phyloP scores from a whole-genome alignment of 1,140 invertebrate genomes.

The Ceratina japonica region DNA sequence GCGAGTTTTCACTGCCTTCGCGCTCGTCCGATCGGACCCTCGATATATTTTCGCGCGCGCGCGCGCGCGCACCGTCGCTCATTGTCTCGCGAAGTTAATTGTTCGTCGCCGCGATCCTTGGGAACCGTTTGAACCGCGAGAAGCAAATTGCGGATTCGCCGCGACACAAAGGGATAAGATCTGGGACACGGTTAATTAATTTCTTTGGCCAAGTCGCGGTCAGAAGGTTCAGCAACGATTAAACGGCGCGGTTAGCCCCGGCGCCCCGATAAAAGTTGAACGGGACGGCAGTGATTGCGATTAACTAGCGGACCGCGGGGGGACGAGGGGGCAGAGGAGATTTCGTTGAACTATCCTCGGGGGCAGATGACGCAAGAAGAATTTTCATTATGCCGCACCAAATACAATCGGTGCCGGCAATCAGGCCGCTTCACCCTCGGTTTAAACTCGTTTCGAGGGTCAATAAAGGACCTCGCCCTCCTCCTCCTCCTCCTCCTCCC shows the following conservation, averaged over 20 bases:
- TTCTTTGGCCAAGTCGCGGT: neutral
- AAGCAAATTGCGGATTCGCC: too few relatives aligned
- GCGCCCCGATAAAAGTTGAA: neutral
- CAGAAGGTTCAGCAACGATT: neutral
- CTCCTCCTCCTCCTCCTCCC: neutral
- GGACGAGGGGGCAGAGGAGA: neutral
- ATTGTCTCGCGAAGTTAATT: too few relatives aligned
- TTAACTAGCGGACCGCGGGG: neutral
- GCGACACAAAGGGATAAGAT: too few relatives aligned
- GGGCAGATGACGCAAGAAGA: conserved; percentile 58
- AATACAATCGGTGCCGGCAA: conserved; percentile 55
- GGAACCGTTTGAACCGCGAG: too few relatives aligned
- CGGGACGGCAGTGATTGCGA: conserved; percentile 17
- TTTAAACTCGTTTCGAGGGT: conserved; percentile 61
- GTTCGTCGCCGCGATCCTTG: too few relatives aligned
- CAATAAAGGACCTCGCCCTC: conserved; percentile 44
- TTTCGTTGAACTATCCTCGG: conserved; percentile 42
- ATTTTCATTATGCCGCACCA: conserved; percentile 57
- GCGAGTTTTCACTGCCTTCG: neutral
- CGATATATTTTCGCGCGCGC: too few relatives aligned
- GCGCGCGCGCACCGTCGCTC: too few relatives aligned
- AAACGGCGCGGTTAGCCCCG: neutral
- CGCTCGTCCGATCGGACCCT: too few relatives aligned
- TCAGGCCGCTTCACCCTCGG: conserved; percentile 57
- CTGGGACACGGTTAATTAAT: conserved; percentile 15